These are phyloP conservation scores for Phrynocephalus forsythii DNA, from an alignment of 2,797 vertebrate species.

Conservation along the genomic window DNA sequence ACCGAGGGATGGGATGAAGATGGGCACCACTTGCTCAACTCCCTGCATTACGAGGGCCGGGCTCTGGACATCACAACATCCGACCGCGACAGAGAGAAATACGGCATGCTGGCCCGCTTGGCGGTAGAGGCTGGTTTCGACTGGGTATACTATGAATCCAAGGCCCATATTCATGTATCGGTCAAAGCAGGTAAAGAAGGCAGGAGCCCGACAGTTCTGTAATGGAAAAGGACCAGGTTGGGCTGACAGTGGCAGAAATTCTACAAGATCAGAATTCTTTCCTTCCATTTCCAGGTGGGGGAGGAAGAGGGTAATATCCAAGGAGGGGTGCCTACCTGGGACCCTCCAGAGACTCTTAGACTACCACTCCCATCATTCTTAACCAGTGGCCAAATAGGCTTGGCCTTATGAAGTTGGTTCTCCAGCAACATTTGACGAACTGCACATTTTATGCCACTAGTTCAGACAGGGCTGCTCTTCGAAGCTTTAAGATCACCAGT, in stretches of 20 bases:
- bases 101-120: slow-evolving; percentile 93
- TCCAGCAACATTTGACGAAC: too few relatives aligned
- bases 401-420: too few relatives aligned
- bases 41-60: slow-evolving; percentile 96
- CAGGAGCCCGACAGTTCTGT: background rate
- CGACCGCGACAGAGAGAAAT: slow-evolving; percentile 93
- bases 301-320: background rate
- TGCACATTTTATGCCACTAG: background rate
- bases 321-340: background rate
- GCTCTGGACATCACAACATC: slow-evolving; percentile 97
- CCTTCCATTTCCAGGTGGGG: background rate
- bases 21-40: slow-evolving; percentile 91
- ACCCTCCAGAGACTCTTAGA: background rate
- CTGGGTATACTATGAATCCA: slow-evolving; percentile 98
- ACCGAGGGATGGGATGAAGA: slow-evolving; percentile 99
- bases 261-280: background rate
- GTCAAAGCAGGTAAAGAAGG: slow-evolving; percentile 90
- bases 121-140: slow-evolving; percentile 98
- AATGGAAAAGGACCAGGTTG: background rate
- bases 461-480: background rate
- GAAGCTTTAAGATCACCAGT: too few relatives aligned
- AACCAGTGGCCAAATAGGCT: background rate
- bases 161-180: slow-evolving; percentile 95
- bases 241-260: background rate
- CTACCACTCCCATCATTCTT: background rate